Base-by-base conservation (phyloP, 2,888 invertebrate genomes). In the Liodrosophila aerea region DNA sequence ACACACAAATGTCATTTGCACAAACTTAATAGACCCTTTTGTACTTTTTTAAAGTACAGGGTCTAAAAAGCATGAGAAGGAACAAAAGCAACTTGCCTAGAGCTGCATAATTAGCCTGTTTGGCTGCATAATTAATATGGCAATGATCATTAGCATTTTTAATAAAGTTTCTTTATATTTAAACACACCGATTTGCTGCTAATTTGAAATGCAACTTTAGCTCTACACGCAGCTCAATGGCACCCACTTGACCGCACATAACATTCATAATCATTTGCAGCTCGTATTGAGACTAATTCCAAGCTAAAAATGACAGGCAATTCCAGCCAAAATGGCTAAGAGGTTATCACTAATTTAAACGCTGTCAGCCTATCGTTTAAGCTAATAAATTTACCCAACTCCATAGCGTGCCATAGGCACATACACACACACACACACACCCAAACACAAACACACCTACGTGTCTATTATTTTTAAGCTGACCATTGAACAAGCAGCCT, bases 311-410 rank as follows among this genome's bases (percentile, higher is more conserved):
- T 18, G 33, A 46, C 30, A 16, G 18, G 15, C 27, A 39, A 41
- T 50, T 45, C 43, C 13, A 33, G 37, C 29, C 11, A 53, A 72
- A 54, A 60, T 37, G 60, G 30, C 47, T 58, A n/a, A n/a, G 22
- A 44, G 33, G 54, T 40, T 53, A 18, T 31, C 18, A 41, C 34
- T 80, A 76, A 83, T 73, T 69, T 62, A 45, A 31, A 11, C 40
- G 40, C 30, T 58, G 54, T 58, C 40, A 56, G 54, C 31, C 52
- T 43, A 39, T 16, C 46, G 51, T n/a, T 51, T 51, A 46, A 53
- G 31, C 62, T 56, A 53, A 54, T 65, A 72, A 68, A 76, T 61
- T 47, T 46, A 29, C 13, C 39, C 45, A 51, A 22, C 40, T 39
- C 44, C 41, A 34, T 41, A 41, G 30, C 33, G 37, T 40, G 41